These are phyloP conservation scores for Anastrepha ludens DNA, from an alignment of 1,140 invertebrate genomes.

Conservation along the genomic window DNA sequence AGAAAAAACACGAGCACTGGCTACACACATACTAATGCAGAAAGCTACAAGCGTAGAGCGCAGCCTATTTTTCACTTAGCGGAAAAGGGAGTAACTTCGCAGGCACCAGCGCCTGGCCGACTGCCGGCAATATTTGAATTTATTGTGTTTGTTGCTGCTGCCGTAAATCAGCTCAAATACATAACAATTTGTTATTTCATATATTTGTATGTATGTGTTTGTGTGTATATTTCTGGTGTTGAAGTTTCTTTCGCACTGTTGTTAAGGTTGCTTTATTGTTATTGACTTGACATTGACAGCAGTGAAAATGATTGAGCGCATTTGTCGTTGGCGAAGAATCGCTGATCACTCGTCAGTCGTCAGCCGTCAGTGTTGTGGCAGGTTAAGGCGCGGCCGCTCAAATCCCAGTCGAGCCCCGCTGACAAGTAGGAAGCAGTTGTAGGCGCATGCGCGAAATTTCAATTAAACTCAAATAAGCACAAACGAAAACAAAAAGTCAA, in stretches of 20 bases:
- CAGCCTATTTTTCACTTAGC: conserved; percentile 17
- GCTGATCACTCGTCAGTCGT: not conserved
- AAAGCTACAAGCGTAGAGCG: not conserved
- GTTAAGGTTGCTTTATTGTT: conserved; percentile 20
- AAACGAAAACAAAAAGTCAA: not conserved
- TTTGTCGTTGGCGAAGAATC: conserved; percentile 49
- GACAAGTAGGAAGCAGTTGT: conserved; percentile 51
- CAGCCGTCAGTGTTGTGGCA: conserved; percentile 38
- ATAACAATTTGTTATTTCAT: conserved; percentile 39
- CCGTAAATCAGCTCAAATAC: conserved; percentile 19
- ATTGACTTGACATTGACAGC: conserved; percentile 54
- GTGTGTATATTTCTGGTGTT: not conserved
- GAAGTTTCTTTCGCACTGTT: not conserved
- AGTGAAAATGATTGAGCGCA: conserved; percentile 52
- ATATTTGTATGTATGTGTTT: not conserved
- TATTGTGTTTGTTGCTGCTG: conserved; percentile 42
- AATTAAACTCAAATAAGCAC: not conserved
- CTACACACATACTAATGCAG: not conserved
- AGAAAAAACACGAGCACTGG: not conserved
- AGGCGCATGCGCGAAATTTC: conserved; percentile 45
- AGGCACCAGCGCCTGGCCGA: not conserved
- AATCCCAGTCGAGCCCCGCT: not conserved
- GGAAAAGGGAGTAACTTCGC: conserved; percentile 36
- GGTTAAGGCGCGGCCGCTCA: conserved; percentile 41
- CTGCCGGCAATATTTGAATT: conserved; percentile 32